Base-by-base conservation (phyloP, 2,888 invertebrate species). In the Himalopsyche anomala region DNA sequence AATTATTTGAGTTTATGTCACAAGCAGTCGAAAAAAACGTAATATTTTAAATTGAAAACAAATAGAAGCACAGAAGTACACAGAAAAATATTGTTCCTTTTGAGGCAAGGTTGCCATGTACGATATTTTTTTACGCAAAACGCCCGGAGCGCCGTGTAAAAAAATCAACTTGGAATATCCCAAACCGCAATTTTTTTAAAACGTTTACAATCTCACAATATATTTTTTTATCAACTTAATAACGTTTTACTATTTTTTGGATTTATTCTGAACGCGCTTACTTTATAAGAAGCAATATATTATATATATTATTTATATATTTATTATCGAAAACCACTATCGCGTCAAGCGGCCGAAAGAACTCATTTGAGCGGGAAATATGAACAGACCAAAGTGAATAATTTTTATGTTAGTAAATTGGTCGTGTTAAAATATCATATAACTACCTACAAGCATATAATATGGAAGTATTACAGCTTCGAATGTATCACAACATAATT, bases 1-100 rank as follows among this genome's bases (percentile, higher is more conserved):
- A 82, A 79, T 84, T 82, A 38, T 84, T n/a, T 56, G 55, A 81
- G 55, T 80, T 80, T 84, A 84, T 62, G 36, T 81, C 86, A 86
- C 86, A 69, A 56, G 80, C 55, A 45, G 45, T 55, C 42, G 36
- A 84, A 86, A 81, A 84, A 55, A 84, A 81, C 15, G 74, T 38
- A 38, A 84, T 82, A 79, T 82, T 74, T 86, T 55, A 51, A 42
- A 86, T 84, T 40, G 86, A 86, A 86, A 86, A 86, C 86, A 86
- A 86, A 86, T 82, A 82, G 28, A 54, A 86, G 81, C 79, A 85
- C 82, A 40, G 82, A 85, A 55, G 56, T 51, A 81, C 85, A 79
- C 81, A 82, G 82, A 85, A 82, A 85, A 85, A 82, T 84, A 84
- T 81, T 84, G 62, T 81, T 74, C 83, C 84, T 84, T 62, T 51